phyloP scores from a whole-genome alignment of 1,140 invertebrate genomes.

The Phortica variegata region DNA sequence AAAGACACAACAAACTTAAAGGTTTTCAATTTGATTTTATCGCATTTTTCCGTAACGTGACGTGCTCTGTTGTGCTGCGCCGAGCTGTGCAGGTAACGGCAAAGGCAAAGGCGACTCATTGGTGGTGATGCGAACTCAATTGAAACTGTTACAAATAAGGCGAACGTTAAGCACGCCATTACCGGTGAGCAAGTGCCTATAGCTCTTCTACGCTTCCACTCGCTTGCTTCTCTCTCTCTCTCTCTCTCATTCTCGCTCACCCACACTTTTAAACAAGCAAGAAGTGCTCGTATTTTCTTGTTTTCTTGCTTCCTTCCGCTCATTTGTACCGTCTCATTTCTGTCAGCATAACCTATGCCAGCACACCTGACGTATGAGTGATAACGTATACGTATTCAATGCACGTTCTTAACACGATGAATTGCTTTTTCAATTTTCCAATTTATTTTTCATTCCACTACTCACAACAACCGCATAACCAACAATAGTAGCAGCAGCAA shows the following conservation, averaged over 20 bases:
- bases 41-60: not conserved
- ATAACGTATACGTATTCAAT: conserved; percentile 36
- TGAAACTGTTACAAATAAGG: too few relatives aligned
- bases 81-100: too few relatives aligned
- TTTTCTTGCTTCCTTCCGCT: too few relatives aligned
- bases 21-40: conserved; percentile 19
- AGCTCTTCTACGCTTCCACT: not conserved
- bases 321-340: not conserved
- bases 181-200: too few relatives aligned
- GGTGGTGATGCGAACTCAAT: too few relatives aligned
- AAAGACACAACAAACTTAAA: conserved; percentile 15
- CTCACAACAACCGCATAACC: conserved; percentile 15
- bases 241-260: not conserved
- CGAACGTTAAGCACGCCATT: too few relatives aligned
- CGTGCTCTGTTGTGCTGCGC: not conserved
- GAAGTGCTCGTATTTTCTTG: too few relatives aligned
- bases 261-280: conserved; percentile 4
- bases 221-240: not conserved
- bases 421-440: conserved; percentile 51
- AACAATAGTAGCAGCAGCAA: too few relatives aligned
- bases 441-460: conserved; percentile 45
- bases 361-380: conserved; percentile 26
- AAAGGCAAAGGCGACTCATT: too few relatives aligned
- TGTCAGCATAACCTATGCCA: conserved; percentile 4
- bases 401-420: conserved; percentile 45